Conservation (phyloP, 2,113 vertebrate species). For the Cyrtonyx montezumae region DNA sequence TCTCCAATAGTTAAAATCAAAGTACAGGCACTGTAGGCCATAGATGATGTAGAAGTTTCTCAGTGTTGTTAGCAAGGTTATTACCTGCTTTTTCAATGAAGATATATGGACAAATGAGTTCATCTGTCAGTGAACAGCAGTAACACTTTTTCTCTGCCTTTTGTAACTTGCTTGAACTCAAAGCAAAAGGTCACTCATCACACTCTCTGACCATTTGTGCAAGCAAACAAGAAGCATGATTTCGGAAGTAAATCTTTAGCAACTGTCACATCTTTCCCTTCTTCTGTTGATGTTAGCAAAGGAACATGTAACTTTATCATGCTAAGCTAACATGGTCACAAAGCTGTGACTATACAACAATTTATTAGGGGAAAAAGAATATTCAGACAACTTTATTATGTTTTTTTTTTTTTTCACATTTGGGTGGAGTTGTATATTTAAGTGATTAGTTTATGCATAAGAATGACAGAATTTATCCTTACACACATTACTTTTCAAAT, state of each 20-base stretch:
- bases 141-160: conserved; percentile 75
- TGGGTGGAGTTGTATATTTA: neutral
- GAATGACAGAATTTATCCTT: neutral
- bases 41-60: neutral
- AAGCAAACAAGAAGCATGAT: conserved; percentile 57
- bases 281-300: neutral
- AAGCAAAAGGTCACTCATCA: conserved; percentile 72
- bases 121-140: conserved; percentile 59
- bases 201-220: conserved; percentile 61
- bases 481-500: neutral
- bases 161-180: conserved; percentile 72
- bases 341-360: neutral
- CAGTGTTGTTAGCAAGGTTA: neutral
- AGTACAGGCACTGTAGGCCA: neutral
- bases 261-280: conserved; percentile 33
- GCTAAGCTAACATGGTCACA: neutral
- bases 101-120: conserved; percentile 55
- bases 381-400: neutral
- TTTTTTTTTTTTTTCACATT: neutral
- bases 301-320: neutral
- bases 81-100: neutral
- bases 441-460: neutral
- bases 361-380: neutral
- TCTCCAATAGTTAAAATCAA: neutral
- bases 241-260: conserved; percentile 77